Conservation (phyloP, 1,140 invertebrate genomes). For the Neodiprion fabricii region DNA sequence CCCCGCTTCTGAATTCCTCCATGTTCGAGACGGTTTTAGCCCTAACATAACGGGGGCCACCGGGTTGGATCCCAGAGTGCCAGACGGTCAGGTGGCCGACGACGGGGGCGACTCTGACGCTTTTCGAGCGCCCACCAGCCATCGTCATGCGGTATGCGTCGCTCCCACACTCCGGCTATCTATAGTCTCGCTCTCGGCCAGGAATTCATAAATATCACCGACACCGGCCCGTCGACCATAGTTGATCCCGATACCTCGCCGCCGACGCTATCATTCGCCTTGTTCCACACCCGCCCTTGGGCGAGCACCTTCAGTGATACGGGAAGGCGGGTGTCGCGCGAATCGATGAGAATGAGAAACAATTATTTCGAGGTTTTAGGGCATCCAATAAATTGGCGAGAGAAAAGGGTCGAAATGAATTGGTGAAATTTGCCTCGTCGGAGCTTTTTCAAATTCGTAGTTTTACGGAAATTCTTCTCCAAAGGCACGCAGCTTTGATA, state of each 20-base stretch:
- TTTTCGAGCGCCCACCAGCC: conserved; percentile 1
- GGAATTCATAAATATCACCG: conserved; percentile 55
- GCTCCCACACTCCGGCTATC: conserved; percentile 32
- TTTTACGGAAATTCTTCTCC: too few relatives aligned
- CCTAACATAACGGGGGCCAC: not conserved
- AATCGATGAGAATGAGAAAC: too few relatives aligned
- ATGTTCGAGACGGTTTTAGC: conserved; percentile 5
- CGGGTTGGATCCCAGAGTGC: not conserved
- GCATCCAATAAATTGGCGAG: too few relatives aligned
- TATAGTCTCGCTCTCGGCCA: conserved; percentile 48
- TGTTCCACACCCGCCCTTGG: too few relatives aligned
- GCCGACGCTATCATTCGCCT: not conserved
- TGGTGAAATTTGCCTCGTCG: too few relatives aligned
- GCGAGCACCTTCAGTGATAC: too few relatives aligned
- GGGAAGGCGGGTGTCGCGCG: too few relatives aligned
- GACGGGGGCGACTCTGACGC: not conserved
- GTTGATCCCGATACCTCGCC: not conserved
- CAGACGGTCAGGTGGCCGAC: conserved; percentile 6
- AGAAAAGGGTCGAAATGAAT: too few relatives aligned
- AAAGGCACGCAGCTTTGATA: too few relatives aligned
- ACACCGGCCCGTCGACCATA: conserved; percentile 13
- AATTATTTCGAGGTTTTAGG: too few relatives aligned
- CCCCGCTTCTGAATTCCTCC: not conserved
- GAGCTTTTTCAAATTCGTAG: too few relatives aligned
- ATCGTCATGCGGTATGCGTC: conserved; percentile 27